A percentile compares a stretch with the other conserved stretches of the same genome.
Evolutionary conservation across 2,888 invertebrate genomes (phyloP).

Genomic region (Stenodera caucasica): DNA sequence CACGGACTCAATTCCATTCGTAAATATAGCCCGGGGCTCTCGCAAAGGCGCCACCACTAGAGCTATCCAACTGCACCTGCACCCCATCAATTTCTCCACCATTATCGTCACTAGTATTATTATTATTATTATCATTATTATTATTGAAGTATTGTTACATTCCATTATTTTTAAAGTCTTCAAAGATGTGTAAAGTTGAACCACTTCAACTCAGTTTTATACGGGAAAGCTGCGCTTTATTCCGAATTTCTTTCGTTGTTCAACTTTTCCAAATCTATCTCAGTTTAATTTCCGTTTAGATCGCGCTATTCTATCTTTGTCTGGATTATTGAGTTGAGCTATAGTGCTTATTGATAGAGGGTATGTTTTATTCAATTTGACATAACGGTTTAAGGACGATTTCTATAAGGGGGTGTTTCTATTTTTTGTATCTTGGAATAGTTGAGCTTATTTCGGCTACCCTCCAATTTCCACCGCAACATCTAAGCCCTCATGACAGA

Average conservation of each 20-base stretch:
- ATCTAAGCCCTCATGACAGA: conserved; percentile 16
- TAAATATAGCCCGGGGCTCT: background rate
- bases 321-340: no score
- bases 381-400: conserved; percentile 21
- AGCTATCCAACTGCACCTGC: background rate
- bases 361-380: conserved; percentile 34
- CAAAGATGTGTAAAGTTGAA: background rate
- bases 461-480: conserved; percentile 29
- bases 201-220: conserved; percentile 42
- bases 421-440: conserved; percentile 13
- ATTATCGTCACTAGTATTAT: background rate
- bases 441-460: conserved; percentile 30
- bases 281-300: conserved; percentile 17
- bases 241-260: conserved; percentile 43
- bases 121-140: no score
- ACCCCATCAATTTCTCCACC: background rate
- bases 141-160: no score
- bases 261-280: conserved; percentile 33
- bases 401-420: conserved; percentile 10
- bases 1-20: background rate
- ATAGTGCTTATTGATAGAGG: conserved; percentile 18
- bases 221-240: conserved; percentile 35
- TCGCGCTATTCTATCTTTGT: conserved; percentile 8
- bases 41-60: background rate
- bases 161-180: background rate